Percentiles rank a stretch among this genome's conserved stretches.
Evolutionary conservation across 2,888 invertebrate genomes (phyloP).

Genomic region (Oconnorella tubifera): DNA sequence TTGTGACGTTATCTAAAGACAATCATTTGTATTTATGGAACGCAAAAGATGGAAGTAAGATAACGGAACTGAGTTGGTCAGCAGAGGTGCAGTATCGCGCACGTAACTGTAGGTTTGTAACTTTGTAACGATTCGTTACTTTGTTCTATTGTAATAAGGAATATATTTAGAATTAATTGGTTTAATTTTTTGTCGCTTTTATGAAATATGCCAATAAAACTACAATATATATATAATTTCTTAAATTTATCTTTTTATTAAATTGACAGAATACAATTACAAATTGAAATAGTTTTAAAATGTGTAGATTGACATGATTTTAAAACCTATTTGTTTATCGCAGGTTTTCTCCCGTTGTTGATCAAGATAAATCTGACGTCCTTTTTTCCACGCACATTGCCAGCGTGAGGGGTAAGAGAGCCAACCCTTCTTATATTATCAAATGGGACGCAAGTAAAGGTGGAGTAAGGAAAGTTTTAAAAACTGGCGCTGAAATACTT

Average conservation of each 20-base stretch:
- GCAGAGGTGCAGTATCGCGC: conserved; percentile 40
- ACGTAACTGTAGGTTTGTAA: conserved; percentile 53
- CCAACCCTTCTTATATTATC: conserved; percentile 68
- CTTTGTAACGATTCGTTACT: too few relatives aligned
- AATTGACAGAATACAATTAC: too few relatives aligned
- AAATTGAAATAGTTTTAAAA: too few relatives aligned
- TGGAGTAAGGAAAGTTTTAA: conserved; percentile 60
- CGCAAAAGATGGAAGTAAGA: conserved; percentile 65
- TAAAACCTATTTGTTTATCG: neutral
- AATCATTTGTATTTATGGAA: conserved; percentile 79
- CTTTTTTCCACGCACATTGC: conserved; percentile 74
- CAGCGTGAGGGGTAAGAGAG: conserved; percentile 62
- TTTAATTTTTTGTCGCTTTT: too few relatives aligned
- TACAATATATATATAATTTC: too few relatives aligned
- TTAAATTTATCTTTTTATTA: too few relatives aligned
- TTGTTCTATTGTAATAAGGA: too few relatives aligned
- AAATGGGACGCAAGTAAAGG: conserved; percentile 71
- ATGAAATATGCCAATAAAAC: too few relatives aligned
- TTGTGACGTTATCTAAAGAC: conserved; percentile 84
- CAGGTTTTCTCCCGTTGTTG: conserved; percentile 66
- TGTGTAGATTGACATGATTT: too few relatives aligned
- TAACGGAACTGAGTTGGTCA: conserved; percentile 70
- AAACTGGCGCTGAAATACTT: conserved; percentile 60
- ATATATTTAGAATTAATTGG: too few relatives aligned
- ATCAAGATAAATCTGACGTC: conserved; percentile 64